phyloP scores from a whole-genome alignment of 2,113 vertebrate species.

The Murina feae region DNA sequence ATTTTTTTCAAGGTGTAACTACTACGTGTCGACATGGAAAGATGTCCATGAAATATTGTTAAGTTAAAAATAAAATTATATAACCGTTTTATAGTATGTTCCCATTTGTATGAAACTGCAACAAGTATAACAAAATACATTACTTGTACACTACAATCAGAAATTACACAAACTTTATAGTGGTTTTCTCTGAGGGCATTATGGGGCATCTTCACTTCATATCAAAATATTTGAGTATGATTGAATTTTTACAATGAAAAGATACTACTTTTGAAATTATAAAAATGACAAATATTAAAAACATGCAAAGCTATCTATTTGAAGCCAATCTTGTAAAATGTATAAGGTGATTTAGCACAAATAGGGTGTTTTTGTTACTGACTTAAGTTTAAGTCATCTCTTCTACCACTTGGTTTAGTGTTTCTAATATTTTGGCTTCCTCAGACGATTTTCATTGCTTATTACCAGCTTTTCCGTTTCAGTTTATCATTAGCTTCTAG shows the following conservation, averaged over 20 bases:
- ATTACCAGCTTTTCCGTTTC: conserved; percentile 3
- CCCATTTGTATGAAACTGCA: background rate
- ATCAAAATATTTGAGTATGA: background rate
- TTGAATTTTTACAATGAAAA: conserved; percentile 21
- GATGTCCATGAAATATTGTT: background rate
- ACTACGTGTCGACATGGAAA: background rate
- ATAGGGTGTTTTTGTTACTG: background rate
- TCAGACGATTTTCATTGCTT: background rate
- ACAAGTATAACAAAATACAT: background rate
- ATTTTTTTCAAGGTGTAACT: background rate
- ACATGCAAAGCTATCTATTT: background rate
- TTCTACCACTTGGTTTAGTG: background rate
- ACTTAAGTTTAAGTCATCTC: background rate
- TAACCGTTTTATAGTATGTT: background rate
- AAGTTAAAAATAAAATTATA: conserved; percentile 8
- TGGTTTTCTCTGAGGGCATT: background rate
- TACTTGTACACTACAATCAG: background rate
- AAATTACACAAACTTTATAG: background rate
- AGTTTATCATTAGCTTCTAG: background rate
- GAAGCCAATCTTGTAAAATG: conserved; percentile 14
- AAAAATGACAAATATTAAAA: conserved; percentile 14
- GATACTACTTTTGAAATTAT: conserved; percentile 23
- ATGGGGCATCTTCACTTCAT: background rate
- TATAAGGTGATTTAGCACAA: background rate
- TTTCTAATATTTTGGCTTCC: background rate